Conservation (phyloP, 2,113 vertebrate genomes). For the Ctenomys sociabilis region DNA sequence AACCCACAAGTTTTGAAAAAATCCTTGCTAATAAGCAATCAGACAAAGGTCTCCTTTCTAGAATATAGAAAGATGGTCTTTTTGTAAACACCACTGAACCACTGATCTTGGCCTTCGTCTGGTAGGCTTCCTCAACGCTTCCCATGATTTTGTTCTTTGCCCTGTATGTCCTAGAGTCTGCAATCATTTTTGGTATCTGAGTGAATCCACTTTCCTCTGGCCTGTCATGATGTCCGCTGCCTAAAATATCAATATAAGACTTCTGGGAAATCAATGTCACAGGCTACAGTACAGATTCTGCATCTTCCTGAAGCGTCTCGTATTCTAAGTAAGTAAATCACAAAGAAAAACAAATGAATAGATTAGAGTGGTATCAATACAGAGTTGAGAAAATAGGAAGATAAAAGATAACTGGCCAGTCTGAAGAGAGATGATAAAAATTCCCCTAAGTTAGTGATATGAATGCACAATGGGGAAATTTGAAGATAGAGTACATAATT, state of each 20-base stretch:
- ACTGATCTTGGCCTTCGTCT: neutral
- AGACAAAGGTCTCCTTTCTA: too few species aligned
- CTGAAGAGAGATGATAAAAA: neutral
- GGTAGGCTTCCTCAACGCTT: neutral
- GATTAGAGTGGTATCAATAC: neutral
- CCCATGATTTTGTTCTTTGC: neutral
- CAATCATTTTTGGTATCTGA: neutral
- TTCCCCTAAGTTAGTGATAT: neutral
- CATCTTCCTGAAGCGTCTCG: neutral
- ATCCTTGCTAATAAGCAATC: too few species aligned
- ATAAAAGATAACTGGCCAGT: neutral
- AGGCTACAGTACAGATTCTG: neutral
- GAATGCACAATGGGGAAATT: neutral
- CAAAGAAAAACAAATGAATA: neutral
- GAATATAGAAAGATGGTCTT: too few species aligned
- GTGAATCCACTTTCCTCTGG: neutral
- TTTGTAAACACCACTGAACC: neutral
- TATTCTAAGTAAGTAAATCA: neutral
- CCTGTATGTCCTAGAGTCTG: neutral
- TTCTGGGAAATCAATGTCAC: neutral
- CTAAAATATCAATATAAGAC: neutral
- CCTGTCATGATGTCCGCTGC: neutral
- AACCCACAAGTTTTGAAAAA: too few species aligned
- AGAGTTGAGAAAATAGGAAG: neutral
- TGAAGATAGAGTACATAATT: neutral